These are phyloP conservation scores for Pelagia noctiluca DNA, from an alignment of 30 jellyfish, hydroid and myxozoan species.

Conservation along the genomic window DNA sequence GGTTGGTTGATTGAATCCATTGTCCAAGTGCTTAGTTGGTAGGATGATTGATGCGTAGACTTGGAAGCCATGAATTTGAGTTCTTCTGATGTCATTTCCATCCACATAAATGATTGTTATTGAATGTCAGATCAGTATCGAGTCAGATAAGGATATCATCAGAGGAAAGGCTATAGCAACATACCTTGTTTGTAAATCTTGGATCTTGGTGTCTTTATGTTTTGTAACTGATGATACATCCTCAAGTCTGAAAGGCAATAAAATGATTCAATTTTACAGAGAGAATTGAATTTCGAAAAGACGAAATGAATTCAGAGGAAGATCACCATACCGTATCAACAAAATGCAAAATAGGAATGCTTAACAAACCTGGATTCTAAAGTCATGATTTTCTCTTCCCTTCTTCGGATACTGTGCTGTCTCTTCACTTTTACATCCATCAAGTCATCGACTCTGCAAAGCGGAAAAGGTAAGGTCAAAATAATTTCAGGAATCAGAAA, in stretches of 20 bases:
- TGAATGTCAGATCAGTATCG: too few species aligned
- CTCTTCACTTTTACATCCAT: conserved; percentile 81
- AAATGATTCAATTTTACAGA: not conserved
- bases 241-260: conserved; percentile 68
- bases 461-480: too few species aligned
- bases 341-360: not conserved
- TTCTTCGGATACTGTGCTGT: conserved; percentile 82
- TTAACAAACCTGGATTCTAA: conserved; percentile 82
- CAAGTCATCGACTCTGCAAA: conserved; percentile 71
- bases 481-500: not conserved
- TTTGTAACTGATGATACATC: conserved; percentile 81
- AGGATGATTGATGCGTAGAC: too few species aligned
- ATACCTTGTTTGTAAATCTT: conserved; percentile 90
- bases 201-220: conserved; percentile 78
- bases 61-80: too few species aligned
- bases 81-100: too few species aligned
- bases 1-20: too few species aligned
- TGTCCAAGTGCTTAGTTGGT: too few species aligned
- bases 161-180: not conserved
- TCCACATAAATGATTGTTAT: too few species aligned
- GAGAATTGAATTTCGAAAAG: not conserved
- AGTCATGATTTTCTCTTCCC: conserved; percentile 90
- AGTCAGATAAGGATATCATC: not conserved
- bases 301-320: not conserved
- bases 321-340: not conserved